Percentiles rank a stretch among this genome's conserved stretches.
These are phyloP conservation scores for Benthosema pterotum DNA, from an alignment of 2,797 vertebrate genomes.

Conservation along the genomic window DNA sequence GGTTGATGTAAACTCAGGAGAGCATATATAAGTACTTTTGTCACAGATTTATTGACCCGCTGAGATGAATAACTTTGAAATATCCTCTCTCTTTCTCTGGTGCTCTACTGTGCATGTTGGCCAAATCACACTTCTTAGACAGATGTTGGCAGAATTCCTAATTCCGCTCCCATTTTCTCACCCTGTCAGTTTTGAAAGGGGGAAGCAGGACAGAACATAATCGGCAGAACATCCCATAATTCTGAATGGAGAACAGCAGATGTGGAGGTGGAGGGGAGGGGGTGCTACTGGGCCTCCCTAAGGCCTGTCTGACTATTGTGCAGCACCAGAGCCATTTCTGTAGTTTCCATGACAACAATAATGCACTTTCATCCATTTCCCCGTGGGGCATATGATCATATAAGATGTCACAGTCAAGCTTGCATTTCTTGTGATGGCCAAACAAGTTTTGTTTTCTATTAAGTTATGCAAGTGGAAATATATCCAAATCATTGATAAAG, in stretches of 20 bases:
- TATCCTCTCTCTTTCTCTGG: constrained; percentile 4
- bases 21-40: constrained; percentile 51
- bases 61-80: constrained; percentile 29
- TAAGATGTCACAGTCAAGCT: constrained; percentile 27
- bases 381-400: constrained; percentile 80
- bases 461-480: background rate
- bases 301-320: constrained; percentile 83
- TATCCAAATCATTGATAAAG: background rate
- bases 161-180: constrained; percentile 68
- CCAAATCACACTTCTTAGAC: constrained; percentile 51
- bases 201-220: constrained; percentile 75
- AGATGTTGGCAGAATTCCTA: constrained; percentile 76
- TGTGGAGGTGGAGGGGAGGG: constrained; percentile 85
- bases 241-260: constrained; percentile 91
- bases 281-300: constrained; percentile 66
- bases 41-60: constrained; percentile 40
- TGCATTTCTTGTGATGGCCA: constrained; percentile 27
- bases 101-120: constrained; percentile 19
- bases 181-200: constrained; percentile 72
- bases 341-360: constrained; percentile 90
- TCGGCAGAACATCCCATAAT: constrained; percentile 85
- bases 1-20: constrained; percentile 31
- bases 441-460: background rate
- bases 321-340: constrained; percentile 87
- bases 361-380: constrained; percentile 87